These are phyloP conservation scores for Sinopyrophorus schimmeli DNA, from an alignment of 2,888 invertebrate genomes.

Conservation along the genomic window DNA sequence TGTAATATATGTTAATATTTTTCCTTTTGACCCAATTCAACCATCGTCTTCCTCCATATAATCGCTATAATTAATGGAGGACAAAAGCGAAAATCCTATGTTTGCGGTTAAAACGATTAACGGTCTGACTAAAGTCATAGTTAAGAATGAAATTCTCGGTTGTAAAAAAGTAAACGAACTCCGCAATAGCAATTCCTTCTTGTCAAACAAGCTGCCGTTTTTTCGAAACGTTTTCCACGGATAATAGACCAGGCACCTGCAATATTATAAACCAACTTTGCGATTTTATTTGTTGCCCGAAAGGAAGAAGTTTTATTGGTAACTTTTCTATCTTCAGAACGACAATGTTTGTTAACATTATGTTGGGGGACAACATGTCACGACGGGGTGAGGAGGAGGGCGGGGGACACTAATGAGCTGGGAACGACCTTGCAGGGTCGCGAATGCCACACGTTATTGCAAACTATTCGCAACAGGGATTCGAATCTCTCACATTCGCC, in stretches of 20 bases:
- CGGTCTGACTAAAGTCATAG: slow-evolving; percentile 13
- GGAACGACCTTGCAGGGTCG: slow-evolving; percentile 60
- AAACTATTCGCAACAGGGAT: slow-evolving; percentile 19
- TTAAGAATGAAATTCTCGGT: slow-evolving; percentile 20
- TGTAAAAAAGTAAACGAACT: slow-evolving; percentile 16
- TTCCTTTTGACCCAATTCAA: neutral
- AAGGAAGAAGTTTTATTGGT: too few relatives aligned
- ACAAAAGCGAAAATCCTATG: too few relatives aligned
- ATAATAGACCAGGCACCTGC: slow-evolving; percentile 14
- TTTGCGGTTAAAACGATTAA: too few relatives aligned
- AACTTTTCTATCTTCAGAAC: too few relatives aligned
- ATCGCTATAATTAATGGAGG: neutral
- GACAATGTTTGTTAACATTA: slow-evolving; percentile 37
- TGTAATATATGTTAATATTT: slow-evolving; percentile 7
- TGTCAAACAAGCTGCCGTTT: slow-evolving; percentile 10
- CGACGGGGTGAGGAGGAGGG: slow-evolving; percentile 22
- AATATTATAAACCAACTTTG: neutral
- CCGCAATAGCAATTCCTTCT: neutral
- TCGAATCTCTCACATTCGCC: slow-evolving; percentile 12
- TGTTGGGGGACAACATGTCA: too few relatives aligned
- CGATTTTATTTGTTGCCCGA: neutral
- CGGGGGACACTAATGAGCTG: slow-evolving; percentile 51
- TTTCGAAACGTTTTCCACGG: slow-evolving; percentile 9
- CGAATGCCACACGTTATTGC: slow-evolving; percentile 36
- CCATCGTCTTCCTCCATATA: neutral